Evolutionary conservation across 2,113 vertebrate species (phyloP).

Genomic region (Solea solea): DNA sequence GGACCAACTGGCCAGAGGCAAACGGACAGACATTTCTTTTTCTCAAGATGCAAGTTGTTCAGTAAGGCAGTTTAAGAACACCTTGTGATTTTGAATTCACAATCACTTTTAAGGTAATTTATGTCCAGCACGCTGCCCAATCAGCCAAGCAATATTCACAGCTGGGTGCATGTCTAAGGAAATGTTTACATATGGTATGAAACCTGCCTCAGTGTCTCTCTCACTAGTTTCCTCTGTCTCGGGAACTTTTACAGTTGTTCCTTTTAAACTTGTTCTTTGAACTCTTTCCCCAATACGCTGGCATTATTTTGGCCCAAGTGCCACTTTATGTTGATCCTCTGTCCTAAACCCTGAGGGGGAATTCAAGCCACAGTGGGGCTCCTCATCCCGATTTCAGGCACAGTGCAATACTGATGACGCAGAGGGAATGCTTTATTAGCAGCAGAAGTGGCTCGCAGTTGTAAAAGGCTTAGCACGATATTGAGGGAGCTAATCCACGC

Average conservation of each 20-base stretch:
- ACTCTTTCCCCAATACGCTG: conserved; percentile 49
- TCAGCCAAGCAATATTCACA: conserved; percentile 10
- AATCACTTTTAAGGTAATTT: conserved; percentile 8
- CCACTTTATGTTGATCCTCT: conserved; percentile 54
- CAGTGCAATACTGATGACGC: conserved; percentile 39
- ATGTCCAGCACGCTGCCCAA: conserved; percentile 17
- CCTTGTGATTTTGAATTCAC: not conserved
- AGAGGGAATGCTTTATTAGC: conserved; percentile 55
- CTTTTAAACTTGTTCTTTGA: conserved; percentile 36
- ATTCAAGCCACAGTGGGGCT: conserved; percentile 8
- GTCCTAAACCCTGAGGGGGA: conserved; percentile 24
- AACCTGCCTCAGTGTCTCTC: conserved; percentile 18
- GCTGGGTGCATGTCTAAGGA: conserved; percentile 20
- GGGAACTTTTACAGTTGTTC: conserved; percentile 55
- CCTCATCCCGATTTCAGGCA: conserved; percentile 38
- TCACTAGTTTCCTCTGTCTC: conserved; percentile 55
- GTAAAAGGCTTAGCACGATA: conserved; percentile 59
- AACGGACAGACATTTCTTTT: not conserved
- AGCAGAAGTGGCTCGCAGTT: conserved; percentile 51
- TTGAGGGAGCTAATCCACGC: conserved; percentile 66
- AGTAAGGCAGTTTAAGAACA: not conserved
- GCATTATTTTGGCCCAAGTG: conserved; percentile 56
- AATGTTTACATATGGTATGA: conserved; percentile 31
- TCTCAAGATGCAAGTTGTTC: not conserved
- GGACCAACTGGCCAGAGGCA: not conserved